These are phyloP conservation scores for Leistus spinibarbis DNA, from an alignment of 2,888 invertebrate species.

Conservation along the genomic window DNA sequence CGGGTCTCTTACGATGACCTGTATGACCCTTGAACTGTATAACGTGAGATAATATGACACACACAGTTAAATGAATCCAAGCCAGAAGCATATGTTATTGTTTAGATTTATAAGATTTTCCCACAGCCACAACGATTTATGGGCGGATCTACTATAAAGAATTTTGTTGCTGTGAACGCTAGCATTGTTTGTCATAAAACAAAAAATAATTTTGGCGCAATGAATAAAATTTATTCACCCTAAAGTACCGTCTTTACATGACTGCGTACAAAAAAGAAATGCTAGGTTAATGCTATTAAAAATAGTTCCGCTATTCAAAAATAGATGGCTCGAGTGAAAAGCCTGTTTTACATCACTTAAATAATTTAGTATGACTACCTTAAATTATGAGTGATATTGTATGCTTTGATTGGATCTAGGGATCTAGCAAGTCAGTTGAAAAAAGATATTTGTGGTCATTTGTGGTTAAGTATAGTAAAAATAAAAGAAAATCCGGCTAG, in stretches of 20 bases:
- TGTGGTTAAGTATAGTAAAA: slow-evolving; percentile 3
- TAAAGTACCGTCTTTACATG: too few relatives aligned
- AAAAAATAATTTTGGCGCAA: too few relatives aligned
- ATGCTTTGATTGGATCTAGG: not conserved
- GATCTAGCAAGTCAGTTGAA: not conserved
- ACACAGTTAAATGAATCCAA: too few relatives aligned
- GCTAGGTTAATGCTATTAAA: not conserved
- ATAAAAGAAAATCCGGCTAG: slow-evolving; percentile 1
- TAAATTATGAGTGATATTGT: not conserved
- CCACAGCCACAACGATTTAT: not conserved
- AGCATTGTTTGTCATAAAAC: too few relatives aligned
- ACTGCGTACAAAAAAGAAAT: too few relatives aligned
- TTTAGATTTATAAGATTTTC: not conserved
- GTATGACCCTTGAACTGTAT: not conserved
- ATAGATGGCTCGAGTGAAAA: not conserved
- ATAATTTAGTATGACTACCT: not conserved
- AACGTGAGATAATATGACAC: not conserved
- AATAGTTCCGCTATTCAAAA: not conserved
- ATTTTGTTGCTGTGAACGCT: too few relatives aligned
- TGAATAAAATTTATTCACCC: too few relatives aligned
- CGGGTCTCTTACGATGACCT: not conserved
- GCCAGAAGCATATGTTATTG: too few relatives aligned
- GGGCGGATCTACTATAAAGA: too few relatives aligned
- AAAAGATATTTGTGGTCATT: not conserved
- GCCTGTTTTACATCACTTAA: not conserved